These are phyloP conservation scores for Arenaria interpres DNA, from an alignment of 2,113 vertebrate species.

Conservation along the genomic window DNA sequence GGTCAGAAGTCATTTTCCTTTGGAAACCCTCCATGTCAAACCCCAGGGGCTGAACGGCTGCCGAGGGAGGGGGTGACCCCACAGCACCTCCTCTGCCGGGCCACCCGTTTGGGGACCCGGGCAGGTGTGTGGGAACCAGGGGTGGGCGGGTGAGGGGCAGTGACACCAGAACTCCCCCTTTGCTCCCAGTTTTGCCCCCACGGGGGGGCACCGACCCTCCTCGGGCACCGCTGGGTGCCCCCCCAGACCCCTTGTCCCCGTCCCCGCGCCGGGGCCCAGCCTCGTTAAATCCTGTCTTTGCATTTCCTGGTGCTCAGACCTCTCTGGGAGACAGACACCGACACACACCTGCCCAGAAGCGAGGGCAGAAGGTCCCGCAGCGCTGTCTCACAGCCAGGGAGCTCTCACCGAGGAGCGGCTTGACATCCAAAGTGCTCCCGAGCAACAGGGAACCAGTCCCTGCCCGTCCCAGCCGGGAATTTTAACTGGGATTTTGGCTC, in stretches of 20 bases:
- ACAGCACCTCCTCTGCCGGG: not conserved
- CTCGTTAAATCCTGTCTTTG: too few relatives aligned
- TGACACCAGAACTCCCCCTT: not conserved
- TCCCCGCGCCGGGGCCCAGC: too few relatives aligned
- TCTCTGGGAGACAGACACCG: too few relatives aligned
- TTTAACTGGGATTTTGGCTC: not conserved
- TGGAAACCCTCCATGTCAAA: not conserved
- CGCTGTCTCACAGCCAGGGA: too few relatives aligned
- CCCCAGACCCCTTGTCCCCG: too few relatives aligned
- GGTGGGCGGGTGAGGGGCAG: not conserved
- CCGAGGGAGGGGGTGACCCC: not conserved
- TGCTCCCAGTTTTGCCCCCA: too few relatives aligned
- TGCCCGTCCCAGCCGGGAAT: rapidly evolving
- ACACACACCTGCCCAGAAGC: too few relatives aligned
- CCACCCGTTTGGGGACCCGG: not conserved
- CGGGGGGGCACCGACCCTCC: not conserved
- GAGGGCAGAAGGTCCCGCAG: too few relatives aligned
- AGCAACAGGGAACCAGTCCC: not conserved
- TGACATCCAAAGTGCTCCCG: not conserved
- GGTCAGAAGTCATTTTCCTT: not conserved
- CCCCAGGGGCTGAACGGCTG: not conserved
- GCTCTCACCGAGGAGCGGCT: not conserved
- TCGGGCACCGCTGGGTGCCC: too few relatives aligned
- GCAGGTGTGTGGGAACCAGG: not conserved
- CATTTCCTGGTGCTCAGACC: not conserved